These are phyloP conservation scores for Dendrolimus kikuchii DNA, from an alignment of 1,140 invertebrate species.

Conservation along the genomic window DNA sequence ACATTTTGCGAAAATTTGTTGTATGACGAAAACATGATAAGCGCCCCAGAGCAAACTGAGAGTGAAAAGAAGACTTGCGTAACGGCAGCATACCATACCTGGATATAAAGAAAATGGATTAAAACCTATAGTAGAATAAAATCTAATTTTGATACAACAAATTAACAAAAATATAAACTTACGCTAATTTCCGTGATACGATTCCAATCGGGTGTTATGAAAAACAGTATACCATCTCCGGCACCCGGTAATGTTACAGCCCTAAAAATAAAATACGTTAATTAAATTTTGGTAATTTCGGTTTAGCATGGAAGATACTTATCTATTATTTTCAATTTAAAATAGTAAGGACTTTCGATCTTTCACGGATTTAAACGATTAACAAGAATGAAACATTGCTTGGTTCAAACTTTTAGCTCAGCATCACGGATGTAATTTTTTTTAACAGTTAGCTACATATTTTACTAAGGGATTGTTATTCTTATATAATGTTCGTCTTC, in stretches of 20 bases:
- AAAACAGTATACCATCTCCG: constrained; percentile 82
- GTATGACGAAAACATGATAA: constrained; percentile 88
- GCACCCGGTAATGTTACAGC: constrained; percentile 85
- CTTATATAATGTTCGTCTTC: too few relatives aligned
- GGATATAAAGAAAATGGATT: constrained; percentile 19
- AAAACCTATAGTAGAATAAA: neutral
- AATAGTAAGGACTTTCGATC: too few relatives aligned
- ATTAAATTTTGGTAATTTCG: too few relatives aligned
- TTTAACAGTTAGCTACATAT: too few relatives aligned
- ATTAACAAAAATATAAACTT: constrained; percentile 17
- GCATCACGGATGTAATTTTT: neutral
- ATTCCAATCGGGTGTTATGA: constrained; percentile 80
- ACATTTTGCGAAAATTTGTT: constrained; percentile 86
- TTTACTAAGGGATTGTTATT: too few relatives aligned
- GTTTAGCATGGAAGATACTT: too few relatives aligned
- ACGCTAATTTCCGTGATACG: constrained; percentile 78
- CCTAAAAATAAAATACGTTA: constrained; percentile 43
- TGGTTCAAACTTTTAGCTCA: too few relatives aligned
- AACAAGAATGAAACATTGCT: too few relatives aligned
- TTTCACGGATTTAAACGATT: too few relatives aligned
- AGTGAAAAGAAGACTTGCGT: constrained; percentile 91
- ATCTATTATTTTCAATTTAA: too few relatives aligned
- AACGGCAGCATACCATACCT: constrained; percentile 89
- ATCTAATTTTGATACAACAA: neutral
- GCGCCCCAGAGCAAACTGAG: constrained; percentile 84